Percentiles rank a stretch among this genome's conserved stretches.
phyloP scores from a whole-genome alignment of 2,797 vertebrate species.

The Dermochelys coriacea region DNA sequence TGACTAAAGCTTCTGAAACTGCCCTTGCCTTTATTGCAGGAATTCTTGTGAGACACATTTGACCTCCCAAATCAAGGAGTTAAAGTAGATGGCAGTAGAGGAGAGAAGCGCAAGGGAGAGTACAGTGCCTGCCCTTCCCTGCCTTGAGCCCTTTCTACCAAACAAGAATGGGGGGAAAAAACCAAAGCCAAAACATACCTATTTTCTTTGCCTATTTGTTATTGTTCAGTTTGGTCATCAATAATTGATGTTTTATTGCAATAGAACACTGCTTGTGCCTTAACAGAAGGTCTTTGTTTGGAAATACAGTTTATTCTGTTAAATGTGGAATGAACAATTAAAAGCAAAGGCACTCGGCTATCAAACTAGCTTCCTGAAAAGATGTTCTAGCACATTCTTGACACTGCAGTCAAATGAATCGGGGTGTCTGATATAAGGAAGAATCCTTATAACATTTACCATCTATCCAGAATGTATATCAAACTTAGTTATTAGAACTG shows the following conservation, averaged over 20 bases:
- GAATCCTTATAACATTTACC: conserved; percentile 11
- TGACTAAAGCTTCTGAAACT: not conserved
- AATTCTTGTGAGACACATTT: not conserved
- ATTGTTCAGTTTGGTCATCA: not conserved
- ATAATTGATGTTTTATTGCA: not conserved
- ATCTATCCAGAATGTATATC: conserved; percentile 28
- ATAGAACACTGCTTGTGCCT: not conserved
- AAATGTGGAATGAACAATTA: conserved; percentile 16
- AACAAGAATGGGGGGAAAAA: not conserved
- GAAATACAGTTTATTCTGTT: not conserved
- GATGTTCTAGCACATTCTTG: not conserved
- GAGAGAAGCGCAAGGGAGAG: not conserved
- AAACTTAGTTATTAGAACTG: conserved; percentile 23
- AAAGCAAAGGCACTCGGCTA: conserved; percentile 3
- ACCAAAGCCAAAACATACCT: not conserved
- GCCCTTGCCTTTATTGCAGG: not conserved
- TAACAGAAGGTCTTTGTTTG: not conserved
- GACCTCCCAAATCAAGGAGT: not conserved
- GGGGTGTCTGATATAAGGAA: conserved; percentile 3
- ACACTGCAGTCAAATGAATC: not conserved
- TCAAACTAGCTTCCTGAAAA: conserved; percentile 21
- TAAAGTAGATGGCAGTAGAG: not conserved
- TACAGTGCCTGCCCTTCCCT: not conserved
- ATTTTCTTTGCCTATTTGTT: not conserved
- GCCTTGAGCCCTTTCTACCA: not conserved